phyloP scores from a whole-genome alignment of 2,888 invertebrate species.

The Dysmachus trigonus region DNA sequence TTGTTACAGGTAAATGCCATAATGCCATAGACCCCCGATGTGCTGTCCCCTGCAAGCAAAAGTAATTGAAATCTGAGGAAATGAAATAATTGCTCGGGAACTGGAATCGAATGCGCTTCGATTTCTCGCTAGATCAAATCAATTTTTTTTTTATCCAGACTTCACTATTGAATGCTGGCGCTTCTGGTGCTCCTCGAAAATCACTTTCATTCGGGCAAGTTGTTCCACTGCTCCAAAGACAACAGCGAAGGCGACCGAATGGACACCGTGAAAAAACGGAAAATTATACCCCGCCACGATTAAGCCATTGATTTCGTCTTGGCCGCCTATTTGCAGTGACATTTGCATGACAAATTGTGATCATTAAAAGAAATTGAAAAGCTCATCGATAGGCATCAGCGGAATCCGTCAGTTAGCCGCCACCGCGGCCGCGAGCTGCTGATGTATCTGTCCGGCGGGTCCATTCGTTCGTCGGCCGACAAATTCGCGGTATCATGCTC shows the following conservation, averaged over 20 bases:
- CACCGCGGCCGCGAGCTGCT: not conserved
- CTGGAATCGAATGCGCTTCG: not conserved
- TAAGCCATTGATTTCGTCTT: conserved; percentile 12
- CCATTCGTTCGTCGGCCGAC: not conserved
- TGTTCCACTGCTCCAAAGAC: not conserved
- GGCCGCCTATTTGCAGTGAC: conserved; percentile 12
- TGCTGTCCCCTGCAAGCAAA: not conserved
- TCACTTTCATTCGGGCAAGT: not conserved
- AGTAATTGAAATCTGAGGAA: not conserved
- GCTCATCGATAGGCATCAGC: conserved; percentile 28
- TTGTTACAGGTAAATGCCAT: not conserved
- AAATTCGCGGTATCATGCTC: not conserved
- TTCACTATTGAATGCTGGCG: not conserved
- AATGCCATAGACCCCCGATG: not conserved
- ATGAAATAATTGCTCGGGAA: not conserved
- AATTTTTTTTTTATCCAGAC: not conserved
- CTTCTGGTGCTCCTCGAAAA: not conserved
- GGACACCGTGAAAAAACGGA: not conserved
- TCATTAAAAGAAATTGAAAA: conserved; percentile 32
- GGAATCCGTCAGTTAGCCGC: not conserved
- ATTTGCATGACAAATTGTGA: conserved; percentile 35
- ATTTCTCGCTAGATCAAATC: not conserved
- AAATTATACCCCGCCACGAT: not conserved
- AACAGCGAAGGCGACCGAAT: not conserved
- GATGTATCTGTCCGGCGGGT: conserved; percentile 1